Conservation (phyloP, 2,113 vertebrate genomes). For the Thomomys bottae region DNA sequence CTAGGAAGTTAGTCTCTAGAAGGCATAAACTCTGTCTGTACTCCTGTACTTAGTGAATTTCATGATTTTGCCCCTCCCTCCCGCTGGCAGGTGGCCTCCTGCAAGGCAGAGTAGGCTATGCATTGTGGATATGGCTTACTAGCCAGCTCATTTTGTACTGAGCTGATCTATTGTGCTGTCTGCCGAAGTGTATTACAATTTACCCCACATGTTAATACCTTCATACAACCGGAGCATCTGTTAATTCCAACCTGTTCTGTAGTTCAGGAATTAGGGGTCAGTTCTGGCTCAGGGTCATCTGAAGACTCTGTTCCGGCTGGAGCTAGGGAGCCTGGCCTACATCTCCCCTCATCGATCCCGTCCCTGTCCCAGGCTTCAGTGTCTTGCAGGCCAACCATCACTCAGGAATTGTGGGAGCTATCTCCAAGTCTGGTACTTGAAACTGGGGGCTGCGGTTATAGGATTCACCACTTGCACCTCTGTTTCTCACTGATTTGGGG, state of each 20-base stretch:
- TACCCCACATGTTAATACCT: background rate
- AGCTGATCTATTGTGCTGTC: rapidly evolving
- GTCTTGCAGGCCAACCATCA: background rate
- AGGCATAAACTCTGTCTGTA: background rate
- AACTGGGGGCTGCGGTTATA: too few species aligned
- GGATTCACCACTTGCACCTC: background rate
- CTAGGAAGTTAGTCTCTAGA: too few species aligned
- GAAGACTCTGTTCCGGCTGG: background rate
- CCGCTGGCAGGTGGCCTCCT: background rate
- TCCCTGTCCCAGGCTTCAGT: too few species aligned
- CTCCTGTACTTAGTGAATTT: background rate
- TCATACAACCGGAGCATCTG: rapidly evolving
- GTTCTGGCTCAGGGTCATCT: background rate
- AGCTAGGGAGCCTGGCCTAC: too few species aligned
- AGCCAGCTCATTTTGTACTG: background rate
- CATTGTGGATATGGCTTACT: rapidly evolving
- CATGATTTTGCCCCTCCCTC: background rate
- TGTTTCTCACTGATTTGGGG: background rate
- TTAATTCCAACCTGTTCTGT: background rate
- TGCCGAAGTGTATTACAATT: too few species aligned
- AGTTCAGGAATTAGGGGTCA: background rate
- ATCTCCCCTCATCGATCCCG: too few species aligned
- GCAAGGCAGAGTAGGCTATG: rapidly evolving
- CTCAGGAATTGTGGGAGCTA: background rate
- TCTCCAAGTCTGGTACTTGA: background rate